Evolutionary conservation across 2,797 vertebrate genomes (phyloP), one percentile per base, ranked within the genome.

Genomic region (Coregonus suidteri): DNA sequence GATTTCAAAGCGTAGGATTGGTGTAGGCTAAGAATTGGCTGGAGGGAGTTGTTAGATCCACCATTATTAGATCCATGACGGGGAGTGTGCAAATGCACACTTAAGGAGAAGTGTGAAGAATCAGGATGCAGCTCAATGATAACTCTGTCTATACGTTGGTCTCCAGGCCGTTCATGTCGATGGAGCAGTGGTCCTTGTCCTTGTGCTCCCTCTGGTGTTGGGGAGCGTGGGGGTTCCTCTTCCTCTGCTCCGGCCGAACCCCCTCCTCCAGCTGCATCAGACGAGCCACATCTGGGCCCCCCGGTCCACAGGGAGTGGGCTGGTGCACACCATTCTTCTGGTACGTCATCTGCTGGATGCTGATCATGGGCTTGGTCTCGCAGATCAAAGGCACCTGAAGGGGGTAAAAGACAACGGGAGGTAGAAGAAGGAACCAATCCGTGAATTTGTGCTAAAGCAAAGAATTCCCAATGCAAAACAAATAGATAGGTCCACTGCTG

Each of bases 161-260:
- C 93, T 99, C 98, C 71, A 99, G 93, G 82, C 98, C 96, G 6
- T 96, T 97, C 93, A 99, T 98, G 88, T 99, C 96, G 65, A 99
- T 95, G 80, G 96, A 94, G 85, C 97, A 99, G 87, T 98, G 96
- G 79, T 98, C 96, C 89, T 94, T 95, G 85, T 91, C 94, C 79
- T 90, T 91, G 90, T 93, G 92, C 84, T 91, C 93, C 91, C 93
- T 88, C 81, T 94, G 94, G 65, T 91, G 90, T 75, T 94, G 94
- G 67, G 90, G 90, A 0, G 89, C 73, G 73, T 91, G 90, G 34
- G 77, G 78, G 7, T 91, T 89, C 52, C 90, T 94, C 85, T 89
- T 91, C 89, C 93, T 94, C 81, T 94, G 93, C 0, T 80, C 80
- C 0, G 91, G 93, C 35, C 91, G 92, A 81, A 96, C 89, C 0